phyloP scores from a whole-genome alignment of 2,113 vertebrate genomes.

The Apteryx mantelli region DNA sequence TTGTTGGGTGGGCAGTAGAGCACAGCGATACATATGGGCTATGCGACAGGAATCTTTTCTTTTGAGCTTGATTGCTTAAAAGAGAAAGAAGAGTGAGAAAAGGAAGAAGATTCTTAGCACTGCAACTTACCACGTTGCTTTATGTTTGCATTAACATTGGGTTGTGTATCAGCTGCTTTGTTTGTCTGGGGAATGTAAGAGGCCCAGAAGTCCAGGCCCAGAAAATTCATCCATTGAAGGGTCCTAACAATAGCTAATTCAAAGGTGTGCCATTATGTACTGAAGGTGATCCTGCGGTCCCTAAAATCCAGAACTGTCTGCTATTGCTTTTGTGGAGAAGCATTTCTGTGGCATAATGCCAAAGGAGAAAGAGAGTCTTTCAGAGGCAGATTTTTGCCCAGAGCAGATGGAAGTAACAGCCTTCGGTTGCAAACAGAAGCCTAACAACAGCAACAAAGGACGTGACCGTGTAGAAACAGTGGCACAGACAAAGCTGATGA shows the following conservation, averaged over 20 bases:
- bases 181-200: not conserved
- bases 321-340: not conserved
- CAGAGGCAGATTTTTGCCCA: slow-evolving; percentile 21
- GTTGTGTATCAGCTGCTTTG: not conserved
- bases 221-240: not conserved
- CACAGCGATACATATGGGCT: not conserved
- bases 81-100: not conserved
- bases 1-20: not conserved
- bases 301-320: not conserved
- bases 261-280: not conserved
- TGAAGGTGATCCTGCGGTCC: not conserved
- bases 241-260: not conserved
- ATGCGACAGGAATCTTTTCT: not conserved
- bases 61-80: not conserved
- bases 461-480: not conserved
- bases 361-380: slow-evolving; percentile 5
- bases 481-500: not conserved
- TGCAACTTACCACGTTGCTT: not conserved
- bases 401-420: slow-evolving; percentile 42
- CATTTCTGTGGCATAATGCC: not conserved
- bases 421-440: slow-evolving; percentile 48
- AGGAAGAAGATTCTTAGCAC: not conserved
- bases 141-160: not conserved
- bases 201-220: not conserved
- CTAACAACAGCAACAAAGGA: slow-evolving; percentile 3